Base-by-base conservation (phyloP, 2,888 invertebrate genomes). In the Vanessa cardui region DNA sequence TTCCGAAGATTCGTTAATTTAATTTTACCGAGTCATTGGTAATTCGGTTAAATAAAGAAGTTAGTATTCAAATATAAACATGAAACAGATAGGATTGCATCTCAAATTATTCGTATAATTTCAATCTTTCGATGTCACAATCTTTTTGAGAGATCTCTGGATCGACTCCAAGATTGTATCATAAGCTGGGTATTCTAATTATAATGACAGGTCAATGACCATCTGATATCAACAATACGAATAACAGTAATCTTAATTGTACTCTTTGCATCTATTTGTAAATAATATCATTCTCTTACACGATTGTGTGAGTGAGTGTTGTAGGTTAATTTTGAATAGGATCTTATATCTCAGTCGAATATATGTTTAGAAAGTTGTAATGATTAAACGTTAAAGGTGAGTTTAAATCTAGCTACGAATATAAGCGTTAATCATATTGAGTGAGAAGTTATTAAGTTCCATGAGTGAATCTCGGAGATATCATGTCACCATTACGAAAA, bases 191-290 rank as follows among this genome's bases (percentile, higher is more conserved):
- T 63, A 67, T 70, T 56, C 59, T 31, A 64, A 70, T 60, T 70
- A 67, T 63, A 62, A 62, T 52, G 64, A 64, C 33, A 44, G 69
- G 47, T 60, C 70, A 63, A 45, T 64, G 70, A 64, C 70, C 68
- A 59, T 64, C 50, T 58, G 64, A 59, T 64, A 64, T 52, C 52
- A 52, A 52, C 52, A 31, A 39, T 39, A 39, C 39, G 49, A 52
- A 5, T 26, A 52, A 52, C 52, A 52, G 52, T 16, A 21, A 6
- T 26, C 31, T 52, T 26, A 12, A 21, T 26, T 16, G 20, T 31
- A 31, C 21, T 7, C 26, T 52, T 52, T 31, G 26, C 1, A 6
- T 39, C 39, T 39, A 33, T 56, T 56, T 56, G 33, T 56, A 33
- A 56, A 26, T 52, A 12, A 26, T 26, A 26, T 26, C 3, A 26